Evolutionary conservation across 2,888 invertebrate genomes (phyloP).

Genomic region (Biston stratarius): DNA sequence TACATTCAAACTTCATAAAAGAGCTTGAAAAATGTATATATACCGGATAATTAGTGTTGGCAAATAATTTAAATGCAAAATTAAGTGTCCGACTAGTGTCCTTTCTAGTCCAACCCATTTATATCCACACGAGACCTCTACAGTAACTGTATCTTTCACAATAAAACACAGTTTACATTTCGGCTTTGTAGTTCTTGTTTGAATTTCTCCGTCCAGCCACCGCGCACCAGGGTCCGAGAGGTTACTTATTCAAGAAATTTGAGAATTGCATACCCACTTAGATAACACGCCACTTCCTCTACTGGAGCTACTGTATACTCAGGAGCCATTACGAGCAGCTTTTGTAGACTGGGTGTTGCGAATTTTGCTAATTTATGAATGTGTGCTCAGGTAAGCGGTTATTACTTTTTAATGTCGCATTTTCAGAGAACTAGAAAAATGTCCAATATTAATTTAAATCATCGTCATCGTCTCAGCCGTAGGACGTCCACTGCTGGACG

Average conservation of each 20-base stretch:
- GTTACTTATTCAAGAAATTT: constrained; percentile 61
- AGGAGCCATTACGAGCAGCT: constrained; percentile 14
- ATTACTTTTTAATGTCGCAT: constrained; percentile 3
- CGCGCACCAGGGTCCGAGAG: constrained; percentile 43
- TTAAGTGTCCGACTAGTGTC: constrained; percentile 5
- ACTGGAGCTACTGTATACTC: constrained; percentile 27
- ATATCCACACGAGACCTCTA: constrained; percentile 31
- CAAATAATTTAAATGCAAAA: not conserved
- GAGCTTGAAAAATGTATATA: too few relatives aligned
- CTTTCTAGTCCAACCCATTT: constrained; percentile 37
- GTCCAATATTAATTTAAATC: too few relatives aligned
- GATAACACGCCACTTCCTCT: constrained; percentile 35
- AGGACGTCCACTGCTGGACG: too few relatives aligned
- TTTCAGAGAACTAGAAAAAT: not conserved
- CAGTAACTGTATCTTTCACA: constrained; percentile 62
- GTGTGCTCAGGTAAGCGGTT: constrained; percentile 8
- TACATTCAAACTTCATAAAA: not conserved
- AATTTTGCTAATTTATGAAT: constrained; percentile 10
- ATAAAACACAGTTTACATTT: constrained; percentile 74
- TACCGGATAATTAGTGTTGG: too few relatives aligned
- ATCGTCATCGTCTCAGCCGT: too few relatives aligned
- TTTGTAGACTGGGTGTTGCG: constrained; percentile 6
- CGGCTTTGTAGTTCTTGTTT: constrained; percentile 68
- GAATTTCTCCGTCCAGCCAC: constrained; percentile 52
- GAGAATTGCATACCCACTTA: constrained; percentile 52